Evolutionary conservation across 2,888 invertebrate genomes (phyloP).

Genomic region (Meloe dianella): DNA sequence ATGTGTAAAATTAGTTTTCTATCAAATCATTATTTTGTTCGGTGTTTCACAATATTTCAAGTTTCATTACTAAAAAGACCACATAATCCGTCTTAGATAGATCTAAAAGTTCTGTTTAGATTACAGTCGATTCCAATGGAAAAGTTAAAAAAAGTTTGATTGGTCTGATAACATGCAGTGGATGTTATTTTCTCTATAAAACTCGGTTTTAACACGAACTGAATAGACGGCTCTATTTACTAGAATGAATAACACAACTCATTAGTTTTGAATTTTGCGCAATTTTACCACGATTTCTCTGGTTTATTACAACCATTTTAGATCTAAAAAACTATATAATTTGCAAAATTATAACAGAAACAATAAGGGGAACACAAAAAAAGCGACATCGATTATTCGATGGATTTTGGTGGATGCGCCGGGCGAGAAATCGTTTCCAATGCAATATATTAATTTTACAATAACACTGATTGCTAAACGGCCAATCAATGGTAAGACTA

Average conservation of each 20-base stretch:
- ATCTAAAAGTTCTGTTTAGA: neutral
- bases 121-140: neutral
- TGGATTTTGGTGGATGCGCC: constrained; percentile 3
- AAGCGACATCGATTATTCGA: neutral
- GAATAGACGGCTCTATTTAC: neutral
- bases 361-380: too few species aligned
- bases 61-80: neutral
- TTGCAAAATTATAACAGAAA: neutral
- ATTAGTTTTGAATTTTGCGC: neutral
- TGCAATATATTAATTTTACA: neutral
- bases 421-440: neutral
- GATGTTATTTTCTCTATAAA: neutral
- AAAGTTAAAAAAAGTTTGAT: neutral
- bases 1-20: neutral
- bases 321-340: neutral
- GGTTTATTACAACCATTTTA: neutral
- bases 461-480: too few species aligned
- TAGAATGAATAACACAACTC: neutral
- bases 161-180: neutral
- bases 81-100: neutral
- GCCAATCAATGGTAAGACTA: too few species aligned
- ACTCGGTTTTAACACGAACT: neutral
- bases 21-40: neutral
- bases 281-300: neutral
- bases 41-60: neutral